Percentiles rank a stretch among this genome's conserved stretches.
Conservation (phyloP, 2,797 vertebrate genomes). For the Orientallactaga sibirica region DNA sequence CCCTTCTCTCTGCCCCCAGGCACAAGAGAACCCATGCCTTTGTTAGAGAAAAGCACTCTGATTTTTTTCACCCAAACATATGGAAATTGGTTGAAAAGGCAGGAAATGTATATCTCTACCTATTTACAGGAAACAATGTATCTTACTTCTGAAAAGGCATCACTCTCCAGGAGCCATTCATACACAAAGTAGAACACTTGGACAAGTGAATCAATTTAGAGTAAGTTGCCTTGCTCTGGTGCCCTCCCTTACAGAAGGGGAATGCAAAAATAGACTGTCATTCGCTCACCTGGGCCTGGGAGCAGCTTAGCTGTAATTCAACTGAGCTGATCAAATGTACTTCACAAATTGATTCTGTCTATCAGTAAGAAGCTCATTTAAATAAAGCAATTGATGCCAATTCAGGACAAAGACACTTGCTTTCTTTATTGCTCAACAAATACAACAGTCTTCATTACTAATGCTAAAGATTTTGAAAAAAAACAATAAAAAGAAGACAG, state of each 20-base stretch:
- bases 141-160: conserved; percentile 53
- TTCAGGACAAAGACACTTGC: conserved; percentile 35
- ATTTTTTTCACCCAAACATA: conserved; percentile 9
- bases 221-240: background rate
- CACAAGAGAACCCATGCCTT: background rate
- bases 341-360: conserved; percentile 60
- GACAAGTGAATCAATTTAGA: background rate
- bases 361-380: conserved; percentile 64
- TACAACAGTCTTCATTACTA: conserved; percentile 40
- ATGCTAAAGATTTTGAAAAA: background rate
- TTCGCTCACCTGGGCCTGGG: conserved; percentile 25
- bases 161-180: background rate
- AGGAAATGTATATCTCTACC: conserved; percentile 54
- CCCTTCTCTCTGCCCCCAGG: background rate
- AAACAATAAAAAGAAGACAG: conserved; percentile 1
- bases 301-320: conserved; percentile 30
- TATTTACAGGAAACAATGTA: background rate
- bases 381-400: conserved; percentile 56
- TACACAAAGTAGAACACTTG: conserved; percentile 15
- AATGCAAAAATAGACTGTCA: conserved; percentile 16
- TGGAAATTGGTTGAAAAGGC: conserved; percentile 47
- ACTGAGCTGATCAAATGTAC: conserved; percentile 40
- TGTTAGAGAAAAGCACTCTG: background rate
- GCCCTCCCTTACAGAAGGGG: background rate
- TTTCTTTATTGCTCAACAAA: conserved; percentile 58